Evolutionary conservation across 2,888 invertebrate genomes (phyloP).

Genomic region (Tupiocoris notatus): DNA sequence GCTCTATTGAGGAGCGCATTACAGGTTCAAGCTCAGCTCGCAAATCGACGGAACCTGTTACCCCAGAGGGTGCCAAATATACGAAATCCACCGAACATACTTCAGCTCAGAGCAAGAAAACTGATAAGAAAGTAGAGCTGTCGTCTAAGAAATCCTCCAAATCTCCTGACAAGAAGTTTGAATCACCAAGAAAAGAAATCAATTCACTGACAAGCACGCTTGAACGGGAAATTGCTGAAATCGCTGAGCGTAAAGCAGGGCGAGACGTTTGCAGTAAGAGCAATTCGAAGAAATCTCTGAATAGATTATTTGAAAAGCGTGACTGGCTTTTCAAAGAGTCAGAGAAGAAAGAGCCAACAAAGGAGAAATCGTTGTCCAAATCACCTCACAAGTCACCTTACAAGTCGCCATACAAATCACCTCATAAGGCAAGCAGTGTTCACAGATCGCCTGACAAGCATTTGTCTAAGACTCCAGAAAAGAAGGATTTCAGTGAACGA

Average conservation of each 20-base stretch:
- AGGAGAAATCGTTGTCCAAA: conserved; percentile 14
- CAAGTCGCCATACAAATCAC: conserved; percentile 37
- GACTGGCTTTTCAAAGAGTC: conserved; percentile 53
- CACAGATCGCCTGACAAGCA: conserved; percentile 43
- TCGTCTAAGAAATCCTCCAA: conserved; percentile 46
- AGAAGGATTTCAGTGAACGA: conserved; percentile 21
- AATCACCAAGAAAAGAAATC: not conserved
- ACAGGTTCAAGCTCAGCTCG: conserved; percentile 38
- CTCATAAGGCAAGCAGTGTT: conserved; percentile 19
- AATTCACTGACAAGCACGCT: conserved; percentile 50
- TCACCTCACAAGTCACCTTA: conserved; percentile 28
- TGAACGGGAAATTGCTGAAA: conserved; percentile 56
- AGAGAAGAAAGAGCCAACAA: conserved; percentile 44
- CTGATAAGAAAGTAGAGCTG: conserved; percentile 58
- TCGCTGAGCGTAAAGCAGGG: conserved; percentile 53
- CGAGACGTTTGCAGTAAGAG: conserved; percentile 55
- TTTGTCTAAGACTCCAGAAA: conserved; percentile 23
- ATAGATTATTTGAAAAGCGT: conserved; percentile 60
- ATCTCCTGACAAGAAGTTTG: conserved; percentile 34
- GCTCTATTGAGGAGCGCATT: conserved; percentile 42
- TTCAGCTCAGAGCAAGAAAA: conserved; percentile 53
- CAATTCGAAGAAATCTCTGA: conserved; percentile 58
- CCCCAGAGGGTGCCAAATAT: not conserved
- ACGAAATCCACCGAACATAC: conserved; percentile 48
- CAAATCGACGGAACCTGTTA: conserved; percentile 20